phyloP scores from a whole-genome alignment of 2,113 vertebrate species.

The Syrrhaptes paradoxus region DNA sequence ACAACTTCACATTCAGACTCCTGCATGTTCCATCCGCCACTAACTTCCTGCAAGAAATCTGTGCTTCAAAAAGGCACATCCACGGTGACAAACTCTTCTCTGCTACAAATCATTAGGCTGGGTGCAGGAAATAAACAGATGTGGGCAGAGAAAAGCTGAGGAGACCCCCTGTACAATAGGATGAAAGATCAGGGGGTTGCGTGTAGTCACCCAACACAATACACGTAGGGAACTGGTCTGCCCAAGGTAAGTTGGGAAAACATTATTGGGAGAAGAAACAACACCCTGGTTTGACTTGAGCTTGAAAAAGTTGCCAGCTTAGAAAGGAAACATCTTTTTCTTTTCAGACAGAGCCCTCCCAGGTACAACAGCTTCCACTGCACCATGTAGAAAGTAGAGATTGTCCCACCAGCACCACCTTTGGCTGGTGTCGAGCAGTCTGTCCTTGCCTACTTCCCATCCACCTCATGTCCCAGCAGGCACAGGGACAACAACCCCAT shows the following conservation, averaged over 20 bases:
- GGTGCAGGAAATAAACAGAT: neutral
- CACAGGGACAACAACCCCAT: fast-evolving
- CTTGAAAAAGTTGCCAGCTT: neutral
- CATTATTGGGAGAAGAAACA: neutral
- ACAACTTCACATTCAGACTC: fast-evolving
- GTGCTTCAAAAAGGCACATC: neutral
- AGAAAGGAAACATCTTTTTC: neutral
- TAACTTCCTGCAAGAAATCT: neutral
- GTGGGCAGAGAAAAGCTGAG: neutral
- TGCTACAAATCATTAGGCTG: fast-evolving
- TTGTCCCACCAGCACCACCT: neutral
- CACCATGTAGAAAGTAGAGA: neutral
- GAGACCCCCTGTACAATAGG: no score
- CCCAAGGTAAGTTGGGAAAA: neutral
- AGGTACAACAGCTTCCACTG: neutral
- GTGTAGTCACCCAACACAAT: neutral
- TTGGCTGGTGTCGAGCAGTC: fast-evolving
- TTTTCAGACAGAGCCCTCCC: neutral
- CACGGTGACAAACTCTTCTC: neutral
- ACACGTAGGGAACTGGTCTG: neutral
- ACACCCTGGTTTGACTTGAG: neutral
- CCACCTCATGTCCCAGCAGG: neutral
- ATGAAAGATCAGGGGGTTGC: fast-evolving
- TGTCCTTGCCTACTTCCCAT: neutral
- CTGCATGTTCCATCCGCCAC: fast-evolving